A percentile compares a stretch with the other conserved stretches of the same genome.
Conservation (phyloP, 2,888 invertebrate species). For the Lampropteryx suffumata region DNA sequence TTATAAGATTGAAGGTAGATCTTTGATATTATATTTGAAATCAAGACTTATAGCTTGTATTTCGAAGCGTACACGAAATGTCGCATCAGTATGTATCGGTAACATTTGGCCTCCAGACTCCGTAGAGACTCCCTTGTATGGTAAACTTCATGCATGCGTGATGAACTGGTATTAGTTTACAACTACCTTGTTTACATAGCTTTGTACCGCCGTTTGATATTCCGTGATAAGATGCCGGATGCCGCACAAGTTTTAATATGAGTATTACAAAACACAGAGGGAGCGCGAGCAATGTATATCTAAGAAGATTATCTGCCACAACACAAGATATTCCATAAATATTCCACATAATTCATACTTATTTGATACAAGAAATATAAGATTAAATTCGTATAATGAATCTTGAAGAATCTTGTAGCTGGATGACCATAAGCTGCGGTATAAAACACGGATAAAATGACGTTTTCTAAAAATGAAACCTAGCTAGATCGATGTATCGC, state of each 20-base stretch:
- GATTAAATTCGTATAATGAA: constrained; percentile 4
- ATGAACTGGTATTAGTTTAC: constrained; percentile 69
- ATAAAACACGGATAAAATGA: no score
- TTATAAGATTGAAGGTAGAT: no score
- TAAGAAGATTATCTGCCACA: constrained; percentile 11
- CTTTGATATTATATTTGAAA: no score
- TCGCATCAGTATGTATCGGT: constrained; percentile 32
- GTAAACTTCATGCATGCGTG: constrained; percentile 67
- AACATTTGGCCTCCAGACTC: constrained; percentile 32
- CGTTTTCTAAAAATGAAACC: no score
- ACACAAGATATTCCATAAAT: constrained; percentile 9
- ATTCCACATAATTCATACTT: constrained; percentile 4
- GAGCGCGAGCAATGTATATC: constrained; percentile 5
- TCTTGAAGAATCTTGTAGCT: not conserved
- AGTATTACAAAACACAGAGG: constrained; percentile 29
- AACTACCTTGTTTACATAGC: constrained; percentile 61
- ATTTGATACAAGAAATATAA: not conserved
- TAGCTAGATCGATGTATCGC: no score
- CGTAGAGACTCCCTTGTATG: constrained; percentile 29
- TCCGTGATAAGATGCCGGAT: constrained; percentile 57
- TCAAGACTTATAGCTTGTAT: constrained; percentile 15
- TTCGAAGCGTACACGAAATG: constrained; percentile 14
- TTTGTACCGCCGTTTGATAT: constrained; percentile 64
- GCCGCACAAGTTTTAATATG: constrained; percentile 38
- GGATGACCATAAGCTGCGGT: no score